Evolutionary conservation across 2,113 vertebrate genomes (phyloP), one percentile per base, ranked within the genome.

Genomic region (Porphyrio hochstetteri): DNA sequence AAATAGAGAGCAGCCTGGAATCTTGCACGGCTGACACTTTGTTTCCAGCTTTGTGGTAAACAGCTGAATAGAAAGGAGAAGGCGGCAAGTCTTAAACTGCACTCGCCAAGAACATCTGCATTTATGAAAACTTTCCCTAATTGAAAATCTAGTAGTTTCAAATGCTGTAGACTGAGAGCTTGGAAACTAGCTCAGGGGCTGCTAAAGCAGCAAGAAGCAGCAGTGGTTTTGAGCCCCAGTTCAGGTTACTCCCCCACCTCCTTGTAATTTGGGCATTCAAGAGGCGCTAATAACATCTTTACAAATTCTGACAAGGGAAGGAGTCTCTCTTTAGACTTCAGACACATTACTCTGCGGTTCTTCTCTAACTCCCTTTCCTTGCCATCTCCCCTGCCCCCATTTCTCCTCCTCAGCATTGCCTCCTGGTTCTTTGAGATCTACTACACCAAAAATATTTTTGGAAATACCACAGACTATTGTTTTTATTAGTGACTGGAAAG

Each of bases 401-500:
- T 75, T 44, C 80, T 92, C 46, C 76, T 84, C 74, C 76, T 83
- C 86, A 48, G 2, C 83, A 80, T 91, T 97, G 97, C 81, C 88
- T 97, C 88, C 91, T 96, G 90, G 92, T 93, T 96, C 95, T 97
- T 97, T 94, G 92, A 97, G 94, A 97, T 90, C 88, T 94, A 94
- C 94, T 96, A 97, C 91, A 96, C 96, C 95, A 98, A 97, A 97
- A 97, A 95, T 97, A 97, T 96, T 97, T 98, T 97, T 98, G 97
- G 97, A 98, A 98, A 97, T 89, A 64, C 97, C 97, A 97, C 96
- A 97, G 93, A 94, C 95, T 95, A 97, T 97, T 98, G 97, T 97
- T 98, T 98, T 98, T 98, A 97, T 98, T 98, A 98, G 97, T 96
- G 93, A 97, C 96, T 96, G 96, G 90, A 97, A 95, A 94, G 97